phyloP scores from a whole-genome alignment of 2,113 vertebrate species.

The Xyliphius kryptos region DNA sequence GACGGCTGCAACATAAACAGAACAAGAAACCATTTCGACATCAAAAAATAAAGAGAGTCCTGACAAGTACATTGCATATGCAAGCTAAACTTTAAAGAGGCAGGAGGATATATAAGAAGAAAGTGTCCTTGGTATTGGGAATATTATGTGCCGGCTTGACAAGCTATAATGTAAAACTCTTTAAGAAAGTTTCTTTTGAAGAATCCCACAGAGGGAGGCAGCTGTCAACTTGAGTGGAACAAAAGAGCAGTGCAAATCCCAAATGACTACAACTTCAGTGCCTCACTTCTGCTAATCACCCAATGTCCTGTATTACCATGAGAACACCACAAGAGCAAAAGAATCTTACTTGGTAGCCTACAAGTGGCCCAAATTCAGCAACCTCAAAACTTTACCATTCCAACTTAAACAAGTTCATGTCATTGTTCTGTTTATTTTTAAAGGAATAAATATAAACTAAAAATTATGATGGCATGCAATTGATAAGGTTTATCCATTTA shows the following conservation, averaged over 20 bases:
- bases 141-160: conserved; percentile 26
- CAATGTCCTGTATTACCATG: no score
- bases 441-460: no score
- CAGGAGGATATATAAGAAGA: conserved; percentile 28
- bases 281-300: conserved; percentile 4
- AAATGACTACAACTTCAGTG: conserved; percentile 15
- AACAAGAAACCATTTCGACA: conserved; percentile 37
- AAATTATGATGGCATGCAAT: no score
- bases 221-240: conserved; percentile 16
- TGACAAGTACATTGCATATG: conserved; percentile 18
- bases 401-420: no score
- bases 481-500: no score
- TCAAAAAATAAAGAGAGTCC: conserved; percentile 34
- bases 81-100: conserved; percentile 28
- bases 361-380: no score
- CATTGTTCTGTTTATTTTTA: no score
- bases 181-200: conserved; percentile 26
- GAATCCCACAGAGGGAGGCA: conserved; percentile 21
- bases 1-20: conserved; percentile 34
- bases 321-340: no score
- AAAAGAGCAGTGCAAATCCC: conserved; percentile 5
- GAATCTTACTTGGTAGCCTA: no score
- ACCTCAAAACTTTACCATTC: no score
- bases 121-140: conserved; percentile 7
- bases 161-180: conserved; percentile 30